Base-by-base conservation (phyloP, 2,888 invertebrate species). In the Tubiluchus corallicola region DNA sequence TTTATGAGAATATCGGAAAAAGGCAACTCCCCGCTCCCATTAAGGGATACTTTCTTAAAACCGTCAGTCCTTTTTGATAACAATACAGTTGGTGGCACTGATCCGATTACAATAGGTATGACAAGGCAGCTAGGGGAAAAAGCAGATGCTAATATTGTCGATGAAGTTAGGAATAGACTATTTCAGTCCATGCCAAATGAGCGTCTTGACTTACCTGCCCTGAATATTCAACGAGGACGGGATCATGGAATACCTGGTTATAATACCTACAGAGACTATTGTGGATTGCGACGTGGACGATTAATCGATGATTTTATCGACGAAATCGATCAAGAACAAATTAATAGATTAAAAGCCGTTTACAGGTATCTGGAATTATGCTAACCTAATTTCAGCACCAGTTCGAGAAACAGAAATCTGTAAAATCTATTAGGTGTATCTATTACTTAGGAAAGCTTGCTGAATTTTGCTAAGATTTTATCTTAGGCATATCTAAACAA, bases 241-340 rank as follows among this genome's bases (percentile, higher is more conserved):
- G 29, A 29, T 29, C 29, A 29, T n/a, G 29, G 29, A 29, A 9
- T 29, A n/a, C 29, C 29, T n/a, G 29, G 29, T 29, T 29, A 29
- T n/a, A 29, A 29, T 29, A 29, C 9, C 29, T 29, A 29, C 29
- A 9, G 29, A 29, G n/a, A n/a, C n/a, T n/a, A n/a, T n/a, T n/a
- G n/a, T n/a, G n/a, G n/a, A n/a, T n/a, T n/a, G n/a, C n/a, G n/a
- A n/a, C n/a, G n/a, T n/a, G n/a, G n/a, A n/a, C n/a, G n/a, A n/a
- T n/a, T n/a, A n/a, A n/a, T n/a, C n/a, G n/a, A n/a, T n/a, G n/a
- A n/a, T n/a, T n/a, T n/a, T n/a, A n/a, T n/a, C n/a, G n/a, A n/a
- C n/a, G n/a, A n/a, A n/a, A n/a, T n/a, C n/a, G n/a, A n/a, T n/a
- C n/a, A n/a, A n/a, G n/a, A n/a, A n/a, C n/a, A n/a, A n/a, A n/a